Conservation (phyloP, 2,113 vertebrate species). For the Thinocorus orbignyianus region DNA sequence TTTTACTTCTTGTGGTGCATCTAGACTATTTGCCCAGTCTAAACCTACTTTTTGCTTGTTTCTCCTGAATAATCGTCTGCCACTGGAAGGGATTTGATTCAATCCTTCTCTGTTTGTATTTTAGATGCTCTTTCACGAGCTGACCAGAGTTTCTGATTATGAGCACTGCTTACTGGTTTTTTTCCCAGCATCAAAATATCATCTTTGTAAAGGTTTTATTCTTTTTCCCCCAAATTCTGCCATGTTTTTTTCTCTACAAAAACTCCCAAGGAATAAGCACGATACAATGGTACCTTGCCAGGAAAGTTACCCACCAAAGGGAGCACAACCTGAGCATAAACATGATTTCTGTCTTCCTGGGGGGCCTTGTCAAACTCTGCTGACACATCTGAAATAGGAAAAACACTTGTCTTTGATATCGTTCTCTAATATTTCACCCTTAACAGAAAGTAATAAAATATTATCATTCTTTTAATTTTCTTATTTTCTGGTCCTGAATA, state of each 20-base stretch:
- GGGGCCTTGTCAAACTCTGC: background rate
- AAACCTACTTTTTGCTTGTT: background rate
- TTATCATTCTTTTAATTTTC: background rate
- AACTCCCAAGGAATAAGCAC: background rate
- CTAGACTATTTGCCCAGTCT: background rate
- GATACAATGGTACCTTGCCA: background rate
- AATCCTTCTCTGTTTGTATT: background rate
- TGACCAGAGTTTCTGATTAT: background rate
- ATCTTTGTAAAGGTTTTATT: background rate
- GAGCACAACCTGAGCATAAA: background rate
- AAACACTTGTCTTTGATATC: accelerated
- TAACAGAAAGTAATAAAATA: background rate
- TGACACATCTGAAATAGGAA: background rate
- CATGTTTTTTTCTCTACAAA: background rate
- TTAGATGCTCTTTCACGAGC: background rate
- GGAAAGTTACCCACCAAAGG: background rate
- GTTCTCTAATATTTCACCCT: background rate
- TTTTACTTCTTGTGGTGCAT: background rate
- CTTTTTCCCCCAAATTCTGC: background rate
- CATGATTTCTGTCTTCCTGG: background rate
- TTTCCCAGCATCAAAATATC: background rate
- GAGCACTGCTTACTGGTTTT: background rate
- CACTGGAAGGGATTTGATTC: background rate
- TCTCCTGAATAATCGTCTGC: background rate
- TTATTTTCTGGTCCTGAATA: background rate